These are phyloP conservation scores for Cataglyphis livida DNA, from an alignment of 2,888 invertebrate genomes.

Conservation along the genomic window DNA sequence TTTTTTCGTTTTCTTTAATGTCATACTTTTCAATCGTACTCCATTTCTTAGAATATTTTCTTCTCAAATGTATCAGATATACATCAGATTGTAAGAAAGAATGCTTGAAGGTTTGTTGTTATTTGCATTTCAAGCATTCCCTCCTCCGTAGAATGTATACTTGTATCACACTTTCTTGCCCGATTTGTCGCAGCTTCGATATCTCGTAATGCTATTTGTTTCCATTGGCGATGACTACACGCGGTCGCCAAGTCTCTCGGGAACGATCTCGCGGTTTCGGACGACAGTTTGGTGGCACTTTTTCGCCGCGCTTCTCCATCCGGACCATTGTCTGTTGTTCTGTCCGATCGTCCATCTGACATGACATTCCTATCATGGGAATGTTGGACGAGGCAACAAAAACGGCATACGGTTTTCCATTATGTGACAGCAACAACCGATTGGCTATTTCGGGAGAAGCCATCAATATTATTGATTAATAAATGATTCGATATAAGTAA, in stretches of 20 bases:
- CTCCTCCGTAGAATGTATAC: constrained; percentile 13
- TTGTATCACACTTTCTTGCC: neutral
- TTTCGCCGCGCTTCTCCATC: constrained; percentile 49
- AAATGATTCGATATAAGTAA: constrained; percentile 8
- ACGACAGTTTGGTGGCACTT: constrained; percentile 61
- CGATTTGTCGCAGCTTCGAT: constrained; percentile 48
- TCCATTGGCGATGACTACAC: constrained; percentile 3
- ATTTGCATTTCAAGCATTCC: constrained; percentile 45
- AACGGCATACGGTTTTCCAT: constrained; percentile 30
- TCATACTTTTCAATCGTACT: neutral
- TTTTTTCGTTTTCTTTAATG: neutral
- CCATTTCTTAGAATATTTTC: neutral
- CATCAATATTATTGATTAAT: neutral
- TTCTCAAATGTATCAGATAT: neutral
- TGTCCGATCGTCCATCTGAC: constrained; percentile 28
- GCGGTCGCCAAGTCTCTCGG: constrained; percentile 45
- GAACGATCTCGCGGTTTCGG: constrained; percentile 62
- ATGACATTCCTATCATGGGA: constrained; percentile 15
- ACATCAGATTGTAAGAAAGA: neutral
- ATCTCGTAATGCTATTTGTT: constrained; percentile 59
- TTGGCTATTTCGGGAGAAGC: neutral
- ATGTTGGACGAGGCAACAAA: constrained; percentile 29
- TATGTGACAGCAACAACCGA: neutral
- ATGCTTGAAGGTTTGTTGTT: constrained; percentile 48
- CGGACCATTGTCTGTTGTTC: constrained; percentile 19